Percentiles rank a stretch among this genome's conserved stretches.
Evolutionary conservation across 2,113 vertebrate genomes (phyloP).

Genomic region (Emydura subglobosa): DNA sequence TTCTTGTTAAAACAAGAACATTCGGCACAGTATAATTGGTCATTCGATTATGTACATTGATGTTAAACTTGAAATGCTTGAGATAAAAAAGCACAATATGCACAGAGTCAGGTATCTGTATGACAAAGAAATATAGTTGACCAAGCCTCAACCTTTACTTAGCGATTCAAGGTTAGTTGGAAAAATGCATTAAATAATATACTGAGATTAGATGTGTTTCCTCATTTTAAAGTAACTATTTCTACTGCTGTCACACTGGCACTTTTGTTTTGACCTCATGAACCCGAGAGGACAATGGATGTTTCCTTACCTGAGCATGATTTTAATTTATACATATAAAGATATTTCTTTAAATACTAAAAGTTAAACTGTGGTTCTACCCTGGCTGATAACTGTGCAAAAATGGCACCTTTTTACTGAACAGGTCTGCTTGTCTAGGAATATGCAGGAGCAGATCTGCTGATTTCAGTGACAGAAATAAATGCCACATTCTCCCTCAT

Average conservation of each 20-base stretch:
- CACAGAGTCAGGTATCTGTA: neutral
- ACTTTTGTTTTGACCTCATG: neutral
- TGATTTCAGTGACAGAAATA: neutral
- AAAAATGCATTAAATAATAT: neutral
- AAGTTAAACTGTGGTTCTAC: neutral
- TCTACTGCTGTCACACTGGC: neutral
- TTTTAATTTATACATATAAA: neutral
- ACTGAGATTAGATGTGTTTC: neutral
- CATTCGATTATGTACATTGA: constrained; percentile 49
- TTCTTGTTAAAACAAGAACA: constrained; percentile 51
- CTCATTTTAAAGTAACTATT: neutral
- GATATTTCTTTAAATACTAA: neutral
- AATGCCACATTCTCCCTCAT: neutral
- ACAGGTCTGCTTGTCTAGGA: neutral
- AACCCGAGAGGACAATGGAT: neutral
- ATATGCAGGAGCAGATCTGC: neutral
- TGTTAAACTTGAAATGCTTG: constrained; percentile 45
- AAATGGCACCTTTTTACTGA: neutral
- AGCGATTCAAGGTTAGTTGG: neutral
- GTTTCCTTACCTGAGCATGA: neutral
- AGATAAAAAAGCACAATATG: constrained; percentile 40
- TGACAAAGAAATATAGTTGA: neutral
- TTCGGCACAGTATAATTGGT: constrained; percentile 37
- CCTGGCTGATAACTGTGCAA: neutral
- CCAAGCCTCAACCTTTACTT: neutral